Conservation (phyloP, 2,888 invertebrate species). For the Drosophila dives region DNA sequence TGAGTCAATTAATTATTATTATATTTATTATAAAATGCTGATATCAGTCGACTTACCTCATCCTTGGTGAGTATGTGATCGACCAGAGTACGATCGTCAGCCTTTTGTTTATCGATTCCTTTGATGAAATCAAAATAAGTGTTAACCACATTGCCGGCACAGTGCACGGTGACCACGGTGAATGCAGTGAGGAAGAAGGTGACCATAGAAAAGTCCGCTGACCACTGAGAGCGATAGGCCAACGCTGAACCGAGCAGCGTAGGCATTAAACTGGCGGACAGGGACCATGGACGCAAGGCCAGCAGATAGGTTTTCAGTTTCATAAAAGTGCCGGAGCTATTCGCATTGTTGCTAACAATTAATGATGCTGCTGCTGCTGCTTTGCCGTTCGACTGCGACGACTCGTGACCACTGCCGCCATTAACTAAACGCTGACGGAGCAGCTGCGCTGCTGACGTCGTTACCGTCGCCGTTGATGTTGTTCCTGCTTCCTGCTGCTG, state of each 20-base stretch:
- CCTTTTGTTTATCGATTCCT: slow-evolving; percentile 96
- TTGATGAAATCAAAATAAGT: slow-evolving; percentile 98
- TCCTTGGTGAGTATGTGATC: slow-evolving; percentile 94
- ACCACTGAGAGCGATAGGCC: slow-evolving; percentile 92
- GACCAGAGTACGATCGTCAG: slow-evolving; percentile 97
- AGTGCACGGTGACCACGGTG: slow-evolving; percentile 96
- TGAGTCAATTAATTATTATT: not conserved
- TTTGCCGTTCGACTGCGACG: slow-evolving; percentile 48
- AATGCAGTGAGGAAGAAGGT: slow-evolving; percentile 92
- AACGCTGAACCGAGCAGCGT: slow-evolving; percentile 95
- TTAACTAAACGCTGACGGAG: slow-evolving; percentile 54
- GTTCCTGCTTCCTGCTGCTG: slow-evolving; percentile 39
- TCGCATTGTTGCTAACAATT: slow-evolving; percentile 18
- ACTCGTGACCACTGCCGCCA: slow-evolving; percentile 42
- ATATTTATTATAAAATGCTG: not conserved
- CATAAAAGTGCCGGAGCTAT: slow-evolving; percentile 87
- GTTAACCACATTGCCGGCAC: slow-evolving; percentile 98
- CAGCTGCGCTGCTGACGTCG: slow-evolving; percentile 27
- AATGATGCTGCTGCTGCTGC: slow-evolving; percentile 4
- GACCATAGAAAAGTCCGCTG: slow-evolving; percentile 91
- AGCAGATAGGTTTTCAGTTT: slow-evolving; percentile 95
- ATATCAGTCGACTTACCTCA: slow-evolving; percentile 84
- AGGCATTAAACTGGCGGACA: slow-evolving; percentile 96
- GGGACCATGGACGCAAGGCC: slow-evolving; percentile 96
- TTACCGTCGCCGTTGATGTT: slow-evolving; percentile 4